phyloP scores from a whole-genome alignment of 1,140 invertebrate species.

The Bicyclus anynana region DNA sequence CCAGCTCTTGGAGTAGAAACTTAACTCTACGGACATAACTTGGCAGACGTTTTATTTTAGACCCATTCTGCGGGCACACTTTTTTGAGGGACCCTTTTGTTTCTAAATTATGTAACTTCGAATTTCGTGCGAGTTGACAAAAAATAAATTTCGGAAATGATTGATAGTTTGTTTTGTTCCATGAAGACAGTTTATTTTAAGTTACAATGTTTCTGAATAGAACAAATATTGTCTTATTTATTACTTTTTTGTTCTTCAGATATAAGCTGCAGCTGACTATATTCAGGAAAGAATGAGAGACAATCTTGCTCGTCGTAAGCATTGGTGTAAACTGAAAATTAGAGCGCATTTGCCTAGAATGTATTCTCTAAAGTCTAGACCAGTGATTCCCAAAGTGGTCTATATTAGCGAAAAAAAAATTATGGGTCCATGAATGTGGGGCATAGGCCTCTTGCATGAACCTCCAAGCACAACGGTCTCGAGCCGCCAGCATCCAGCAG shows the following conservation, averaged over 20 bases:
- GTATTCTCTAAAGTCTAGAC: no score
- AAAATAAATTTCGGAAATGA: slow-evolving; percentile 44
- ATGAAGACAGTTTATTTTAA: slow-evolving; percentile 14
- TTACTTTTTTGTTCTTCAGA: neutral
- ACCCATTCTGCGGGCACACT: slow-evolving; percentile 46
- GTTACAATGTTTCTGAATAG: neutral
- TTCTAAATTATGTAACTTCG: slow-evolving; percentile 64
- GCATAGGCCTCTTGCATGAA: no score
- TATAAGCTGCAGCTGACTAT: no score
- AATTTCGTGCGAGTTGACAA: slow-evolving; percentile 41
- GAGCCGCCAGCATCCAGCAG: no score
- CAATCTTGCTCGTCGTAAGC: no score
- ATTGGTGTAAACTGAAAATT: no score
- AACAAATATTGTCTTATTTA: neutral
- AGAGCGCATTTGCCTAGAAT: no score
- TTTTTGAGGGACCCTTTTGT: slow-evolving; percentile 60
- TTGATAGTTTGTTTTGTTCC: slow-evolving; percentile 39
- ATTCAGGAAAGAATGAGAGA: no score
- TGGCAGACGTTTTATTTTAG: slow-evolving; percentile 57
- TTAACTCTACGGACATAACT: slow-evolving; percentile 48
- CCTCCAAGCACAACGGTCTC: no score
- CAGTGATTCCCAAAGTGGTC: no score
- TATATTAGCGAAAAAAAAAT: no score
- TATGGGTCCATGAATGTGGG: no score
- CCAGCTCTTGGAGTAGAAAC: slow-evolving; percentile 29